Evolutionary conservation across 2,888 invertebrate species (phyloP), one percentile per base, ranked within the genome.

Genomic region (Eupithecia inturbata): DNA sequence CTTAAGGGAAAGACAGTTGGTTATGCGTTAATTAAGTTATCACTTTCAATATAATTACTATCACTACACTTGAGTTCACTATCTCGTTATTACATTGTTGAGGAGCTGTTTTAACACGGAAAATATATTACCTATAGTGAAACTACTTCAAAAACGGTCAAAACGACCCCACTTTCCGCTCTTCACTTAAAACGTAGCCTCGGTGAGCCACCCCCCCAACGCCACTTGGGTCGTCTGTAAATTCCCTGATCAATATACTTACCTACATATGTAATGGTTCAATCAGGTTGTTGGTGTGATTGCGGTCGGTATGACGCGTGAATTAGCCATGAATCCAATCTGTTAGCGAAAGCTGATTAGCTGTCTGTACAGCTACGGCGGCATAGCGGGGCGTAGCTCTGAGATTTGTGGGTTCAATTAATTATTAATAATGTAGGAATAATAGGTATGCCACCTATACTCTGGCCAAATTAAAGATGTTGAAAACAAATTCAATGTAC

Each of bases 251-350:
- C 57, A 57, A 26, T 57, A 26, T 57, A 16, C 39, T 4, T 39
- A 53, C n/a, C n/a, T n/a, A n/a, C n/a, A n/a, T n/a, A 57, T 57
- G 0, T 57, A 14, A 57, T 57, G 26, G 57, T 26, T 22, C 57
- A 57, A 57, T 57, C 57, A 26, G 26, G 22, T 22, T 19, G 62
- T 62, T 31, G 31, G 62, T 62, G 62, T 62, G 31, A 62, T 16
- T 62, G 62, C 62, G 62, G 62, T 19, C 31, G 31, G 7, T 19
- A 31, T 31, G 31, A 31, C 62, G 62, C 62, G 62, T 62, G 28
- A 62, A 62, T 62, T 31, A 62, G 9, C 62, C 62, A 62, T 62
- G 62, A 28, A 62, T 31, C 62, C 31, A 62, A 62, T 62, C 62
- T 62, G 62, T 62, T 62, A 62, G 62, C 31, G 62, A 31, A 31